phyloP scores from a whole-genome alignment of 2,797 vertebrate genomes.

The Microchirus variegatus region DNA sequence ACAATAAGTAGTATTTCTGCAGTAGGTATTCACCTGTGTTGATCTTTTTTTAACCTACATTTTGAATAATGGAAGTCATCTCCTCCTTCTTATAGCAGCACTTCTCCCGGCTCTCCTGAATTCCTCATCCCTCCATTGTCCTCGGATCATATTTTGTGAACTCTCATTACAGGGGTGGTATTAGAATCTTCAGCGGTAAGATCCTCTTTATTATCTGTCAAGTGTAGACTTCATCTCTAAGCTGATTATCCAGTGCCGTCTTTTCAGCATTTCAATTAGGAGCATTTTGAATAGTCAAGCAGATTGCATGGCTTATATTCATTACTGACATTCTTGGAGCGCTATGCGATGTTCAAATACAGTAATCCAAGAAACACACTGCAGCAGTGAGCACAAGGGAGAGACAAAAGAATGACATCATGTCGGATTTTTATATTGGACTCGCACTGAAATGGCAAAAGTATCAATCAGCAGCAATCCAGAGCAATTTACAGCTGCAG shows the following conservation, averaged over 20 bases:
- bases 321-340: slow-evolving; percentile 56
- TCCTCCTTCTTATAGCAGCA: neutral
- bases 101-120: slow-evolving; percentile 15
- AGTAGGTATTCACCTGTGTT: no score
- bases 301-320: slow-evolving; percentile 58
- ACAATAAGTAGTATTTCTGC: no score
- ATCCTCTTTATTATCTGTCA: slow-evolving; percentile 75
- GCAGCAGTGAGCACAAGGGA: slow-evolving; percentile 35
- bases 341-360: slow-evolving; percentile 39
- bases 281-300: slow-evolving; percentile 59
- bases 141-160: slow-evolving; percentile 54
- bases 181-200: slow-evolving; percentile 65
- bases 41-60: neutral
- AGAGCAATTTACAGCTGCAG: slow-evolving; percentile 48
- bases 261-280: slow-evolving; percentile 78
- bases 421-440: slow-evolving; percentile 38
- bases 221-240: slow-evolving; percentile 73
- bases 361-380: slow-evolving; percentile 63
- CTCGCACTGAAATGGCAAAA: slow-evolving; percentile 43
- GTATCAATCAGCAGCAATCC: slow-evolving; percentile 54
- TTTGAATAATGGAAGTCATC: slow-evolving; percentile 17
- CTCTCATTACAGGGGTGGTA: slow-evolving; percentile 70
- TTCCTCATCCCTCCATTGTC: slow-evolving; percentile 53
- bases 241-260: slow-evolving; percentile 75
- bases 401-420: slow-evolving; percentile 49